These are phyloP conservation scores for Cerastoderma edule DNA, from an alignment of 2,888 invertebrate species.

Conservation along the genomic window DNA sequence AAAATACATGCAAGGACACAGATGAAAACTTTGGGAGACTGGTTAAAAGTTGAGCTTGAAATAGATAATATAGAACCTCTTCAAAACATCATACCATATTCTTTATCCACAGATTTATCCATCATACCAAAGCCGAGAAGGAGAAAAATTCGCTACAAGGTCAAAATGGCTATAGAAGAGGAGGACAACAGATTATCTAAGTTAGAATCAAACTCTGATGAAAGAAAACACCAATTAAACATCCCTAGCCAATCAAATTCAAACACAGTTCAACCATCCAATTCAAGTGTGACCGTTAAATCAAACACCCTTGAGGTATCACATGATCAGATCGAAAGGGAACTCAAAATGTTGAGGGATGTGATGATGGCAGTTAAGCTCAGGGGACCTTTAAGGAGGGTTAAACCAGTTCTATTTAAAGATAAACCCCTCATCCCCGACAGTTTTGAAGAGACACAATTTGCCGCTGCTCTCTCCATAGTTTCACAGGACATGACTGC, in stretches of 20 bases:
- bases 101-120: conserved; percentile 47
- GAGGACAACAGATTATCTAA: conserved; percentile 35
- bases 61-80: conserved; percentile 53
- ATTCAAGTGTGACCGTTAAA: no score
- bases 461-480: conserved; percentile 27
- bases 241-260: no score
- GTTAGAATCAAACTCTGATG: background rate
- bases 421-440: background rate
- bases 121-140: conserved; percentile 49
- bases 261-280: no score
- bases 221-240: background rate
- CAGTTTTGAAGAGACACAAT: background rate
- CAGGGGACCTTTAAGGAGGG: background rate
- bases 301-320: conserved; percentile 46
- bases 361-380: background rate
- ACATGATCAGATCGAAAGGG: conserved; percentile 40
- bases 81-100: conserved; percentile 51
- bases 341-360: conserved; percentile 40
- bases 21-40: conserved; percentile 57
- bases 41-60: conserved; percentile 58
- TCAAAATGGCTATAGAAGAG: conserved; percentile 46
- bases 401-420: background rate
- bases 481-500: conserved; percentile 49
- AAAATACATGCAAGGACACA: conserved; percentile 42
- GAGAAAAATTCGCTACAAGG: conserved; percentile 51